These are phyloP conservation scores for Troides oblongomaculatus DNA, from an alignment of 2,888 invertebrate species.

Conservation along the genomic window DNA sequence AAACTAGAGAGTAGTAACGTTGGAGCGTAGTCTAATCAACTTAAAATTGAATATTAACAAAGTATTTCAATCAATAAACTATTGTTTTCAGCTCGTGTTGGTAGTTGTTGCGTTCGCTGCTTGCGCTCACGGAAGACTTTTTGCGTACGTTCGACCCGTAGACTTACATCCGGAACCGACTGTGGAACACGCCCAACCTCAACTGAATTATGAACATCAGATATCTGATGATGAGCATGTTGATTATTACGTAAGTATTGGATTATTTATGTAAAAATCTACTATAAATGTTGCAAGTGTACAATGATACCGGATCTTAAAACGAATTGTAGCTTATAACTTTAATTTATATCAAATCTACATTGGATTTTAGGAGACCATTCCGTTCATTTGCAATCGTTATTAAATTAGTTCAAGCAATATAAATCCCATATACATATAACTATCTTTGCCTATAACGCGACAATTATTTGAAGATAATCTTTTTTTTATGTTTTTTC, in stretches of 20 bases:
- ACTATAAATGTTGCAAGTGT: too few species aligned
- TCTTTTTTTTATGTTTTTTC: too few species aligned
- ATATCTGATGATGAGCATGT: slow-evolving; percentile 78
- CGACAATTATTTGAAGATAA: too few species aligned
- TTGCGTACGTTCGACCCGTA: slow-evolving; percentile 42
- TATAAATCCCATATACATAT: too few species aligned
- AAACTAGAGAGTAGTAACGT: neutral
- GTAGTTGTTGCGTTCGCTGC: slow-evolving; percentile 49
- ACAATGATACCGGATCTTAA: too few species aligned
- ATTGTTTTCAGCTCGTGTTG: slow-evolving; percentile 50
- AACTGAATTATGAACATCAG: slow-evolving; percentile 56
- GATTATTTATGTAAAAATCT: too few species aligned
- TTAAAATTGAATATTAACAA: neutral
- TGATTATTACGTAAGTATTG: slow-evolving; percentile 81
- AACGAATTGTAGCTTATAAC: too few species aligned
- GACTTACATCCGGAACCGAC: slow-evolving; percentile 52
- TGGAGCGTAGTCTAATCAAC: neutral
- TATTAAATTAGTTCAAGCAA: too few species aligned
- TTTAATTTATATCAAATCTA: too few species aligned
- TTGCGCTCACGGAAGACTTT: slow-evolving; percentile 56
- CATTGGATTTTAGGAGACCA: too few species aligned
- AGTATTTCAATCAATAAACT: slow-evolving; percentile 22
- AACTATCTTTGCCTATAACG: too few species aligned
- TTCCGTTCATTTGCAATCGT: too few species aligned
- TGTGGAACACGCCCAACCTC: slow-evolving; percentile 49